phyloP scores from a whole-genome alignment of 2,113 vertebrate species.

The Poecilia latipinna region DNA sequence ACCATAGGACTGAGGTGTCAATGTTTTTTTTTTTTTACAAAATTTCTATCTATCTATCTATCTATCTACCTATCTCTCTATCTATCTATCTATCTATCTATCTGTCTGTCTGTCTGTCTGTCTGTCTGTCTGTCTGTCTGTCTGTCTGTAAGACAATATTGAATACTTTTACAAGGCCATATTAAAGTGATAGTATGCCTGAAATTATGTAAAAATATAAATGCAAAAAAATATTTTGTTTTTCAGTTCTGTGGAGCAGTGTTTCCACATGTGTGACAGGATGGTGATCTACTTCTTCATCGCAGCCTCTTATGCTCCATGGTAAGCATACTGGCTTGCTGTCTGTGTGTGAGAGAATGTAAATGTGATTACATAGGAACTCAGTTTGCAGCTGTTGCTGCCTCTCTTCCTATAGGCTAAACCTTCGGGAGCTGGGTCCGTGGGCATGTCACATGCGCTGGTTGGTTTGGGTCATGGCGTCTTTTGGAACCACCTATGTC shows the following conservation, averaged over 20 bases:
- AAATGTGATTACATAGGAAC: background rate
- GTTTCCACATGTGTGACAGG: slow-evolving; percentile 95
- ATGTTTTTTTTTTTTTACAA: no score
- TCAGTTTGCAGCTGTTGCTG: background rate
- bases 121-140: no score
- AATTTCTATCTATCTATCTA: no score
- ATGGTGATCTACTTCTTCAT: slow-evolving; percentile 99
- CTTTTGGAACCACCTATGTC: slow-evolving; percentile 88
- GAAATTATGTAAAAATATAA: background rate
- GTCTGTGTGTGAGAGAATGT: background rate
- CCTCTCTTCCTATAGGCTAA: slow-evolving; percentile 81
- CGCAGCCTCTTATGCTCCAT: slow-evolving; percentile 91
- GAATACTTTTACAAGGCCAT: background rate
- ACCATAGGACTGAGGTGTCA: no score
- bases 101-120: no score
- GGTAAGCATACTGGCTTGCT: slow-evolving; percentile 77
- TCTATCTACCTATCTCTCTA: no score
- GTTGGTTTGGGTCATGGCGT: slow-evolving; percentile 97
- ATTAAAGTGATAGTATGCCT: background rate
- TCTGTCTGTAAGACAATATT: background rate
- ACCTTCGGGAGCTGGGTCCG: slow-evolving; percentile 91
- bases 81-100: fast-evolving
- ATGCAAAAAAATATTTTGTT: slow-evolving; percentile 10
- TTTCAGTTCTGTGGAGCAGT: slow-evolving; percentile 89
- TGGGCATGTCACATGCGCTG: slow-evolving; percentile 97